These are phyloP conservation scores for Ophioderma brevispina DNA, from an alignment of 35 echinoderm and acorn worm species.

Conservation along the genomic window DNA sequence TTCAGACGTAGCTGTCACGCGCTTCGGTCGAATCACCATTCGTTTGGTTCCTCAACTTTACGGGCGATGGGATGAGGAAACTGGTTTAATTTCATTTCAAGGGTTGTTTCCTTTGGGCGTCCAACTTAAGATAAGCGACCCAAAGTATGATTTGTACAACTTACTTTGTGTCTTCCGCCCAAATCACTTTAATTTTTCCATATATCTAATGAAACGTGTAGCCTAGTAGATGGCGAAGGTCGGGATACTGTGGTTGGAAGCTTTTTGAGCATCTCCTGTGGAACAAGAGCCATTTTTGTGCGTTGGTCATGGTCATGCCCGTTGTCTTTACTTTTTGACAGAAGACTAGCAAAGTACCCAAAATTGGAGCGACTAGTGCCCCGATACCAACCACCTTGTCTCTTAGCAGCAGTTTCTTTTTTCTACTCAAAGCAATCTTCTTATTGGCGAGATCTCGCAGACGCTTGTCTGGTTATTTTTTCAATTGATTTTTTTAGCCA, in stretches of 20 bases:
- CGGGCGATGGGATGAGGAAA: too few species aligned
- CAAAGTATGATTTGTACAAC: conserved; percentile 43
- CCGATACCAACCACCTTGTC: conserved; percentile 33
- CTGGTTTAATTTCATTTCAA: conserved; percentile 31
- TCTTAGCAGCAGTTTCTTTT: conserved; percentile 17
- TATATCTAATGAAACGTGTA: conserved; percentile 21
- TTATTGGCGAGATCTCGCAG: conserved; percentile 45
- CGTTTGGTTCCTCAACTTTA: too few species aligned
- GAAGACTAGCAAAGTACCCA: neutral
- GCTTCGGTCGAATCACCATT: neutral
- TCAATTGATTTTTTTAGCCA: conserved; percentile 45
- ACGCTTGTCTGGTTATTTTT: conserved; percentile 54
- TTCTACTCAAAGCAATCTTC: neutral
- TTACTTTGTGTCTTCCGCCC: conserved; percentile 33
- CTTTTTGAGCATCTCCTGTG: conserved; percentile 6
- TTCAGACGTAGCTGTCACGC: neutral
- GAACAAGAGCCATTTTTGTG: conserved; percentile 66
- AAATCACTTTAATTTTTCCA: conserved; percentile 57
- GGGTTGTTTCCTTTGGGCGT: conserved; percentile 21
- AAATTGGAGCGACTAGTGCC: conserved; percentile 6
- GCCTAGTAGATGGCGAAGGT: neutral
- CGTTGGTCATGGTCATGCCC: conserved; percentile 14
- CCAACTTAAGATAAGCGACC: conserved; percentile 33
- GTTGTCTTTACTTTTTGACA: neutral
- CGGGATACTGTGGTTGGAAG: neutral